A percentile compares a stretch with the other conserved stretches of the same genome.
Evolutionary conservation across 2,888 invertebrate species (phyloP).

Genomic region (Tigriopus californicus): DNA sequence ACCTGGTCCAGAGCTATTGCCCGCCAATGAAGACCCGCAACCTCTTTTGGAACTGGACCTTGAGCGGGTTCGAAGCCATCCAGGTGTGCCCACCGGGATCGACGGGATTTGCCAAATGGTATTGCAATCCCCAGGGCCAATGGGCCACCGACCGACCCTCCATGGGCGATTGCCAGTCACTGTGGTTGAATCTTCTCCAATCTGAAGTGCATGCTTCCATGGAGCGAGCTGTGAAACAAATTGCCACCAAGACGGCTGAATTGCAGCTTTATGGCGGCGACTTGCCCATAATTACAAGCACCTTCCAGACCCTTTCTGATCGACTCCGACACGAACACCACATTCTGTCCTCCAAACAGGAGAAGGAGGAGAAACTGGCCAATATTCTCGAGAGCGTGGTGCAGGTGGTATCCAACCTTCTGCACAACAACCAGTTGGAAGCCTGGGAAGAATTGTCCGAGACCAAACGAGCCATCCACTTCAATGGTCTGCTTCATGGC

Average conservation of each 20-base stretch:
- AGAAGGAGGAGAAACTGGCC: constrained; percentile 64
- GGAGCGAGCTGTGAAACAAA: constrained; percentile 30
- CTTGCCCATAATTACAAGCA: constrained; percentile 71
- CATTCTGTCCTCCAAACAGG: constrained; percentile 52
- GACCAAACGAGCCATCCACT: constrained; percentile 47
- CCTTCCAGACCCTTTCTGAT: constrained; percentile 64
- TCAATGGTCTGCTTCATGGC: constrained; percentile 61
- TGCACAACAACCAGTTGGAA: constrained; percentile 60
- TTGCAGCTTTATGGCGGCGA: constrained; percentile 73
- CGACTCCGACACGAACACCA: constrained; percentile 63
- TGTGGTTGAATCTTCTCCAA: constrained; percentile 46
- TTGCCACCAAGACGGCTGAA: constrained; percentile 19
- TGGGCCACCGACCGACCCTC: constrained; percentile 62
- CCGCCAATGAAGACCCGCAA: constrained; percentile 50
- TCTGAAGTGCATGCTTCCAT: constrained; percentile 38
- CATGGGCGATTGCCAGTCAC: constrained; percentile 68
- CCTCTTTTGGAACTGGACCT: constrained; percentile 70
- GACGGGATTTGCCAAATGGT: constrained; percentile 68
- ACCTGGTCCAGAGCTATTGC: constrained; percentile 29
- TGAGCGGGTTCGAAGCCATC: constrained; percentile 50
- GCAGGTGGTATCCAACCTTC: constrained; percentile 63
- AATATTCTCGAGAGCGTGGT: constrained; percentile 65
- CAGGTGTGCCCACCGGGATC: constrained; percentile 79
- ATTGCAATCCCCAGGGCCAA: constrained; percentile 34
- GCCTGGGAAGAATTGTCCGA: constrained; percentile 71